Evolutionary conservation across 2,888 invertebrate genomes (phyloP), one percentile per base, ranked within the genome.

Genomic region (Trissolcus brochymenae): DNA sequence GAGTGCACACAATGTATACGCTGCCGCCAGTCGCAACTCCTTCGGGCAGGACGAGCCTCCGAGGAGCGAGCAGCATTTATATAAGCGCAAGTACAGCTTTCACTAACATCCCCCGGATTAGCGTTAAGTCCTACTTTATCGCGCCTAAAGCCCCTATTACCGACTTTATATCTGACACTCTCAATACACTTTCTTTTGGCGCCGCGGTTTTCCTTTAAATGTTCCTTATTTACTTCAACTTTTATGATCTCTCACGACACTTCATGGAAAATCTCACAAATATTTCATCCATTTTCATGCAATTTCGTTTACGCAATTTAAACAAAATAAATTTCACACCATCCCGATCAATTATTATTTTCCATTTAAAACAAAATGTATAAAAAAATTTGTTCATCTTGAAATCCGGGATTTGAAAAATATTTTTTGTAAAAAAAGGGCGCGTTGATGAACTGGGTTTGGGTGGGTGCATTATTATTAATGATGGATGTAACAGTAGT

Each of bases 71-170:
- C 19, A 29, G 61, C 72, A 62, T 68, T 57, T 59, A 46, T 72
- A 61, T 61, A 76, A 59, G 60, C 61, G 61, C 66, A 70, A 64
- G 62, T 76, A 76, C 70, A 54, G 73, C 67, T 74, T 74, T 74
- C 71, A 43, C 60, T 56, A 71, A 71, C 65, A 62, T 65, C 57
- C 61, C 62, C 51, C 76, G 80, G 81, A 84, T 85, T 85, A 85
- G 64, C 81, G 71, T 49, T 83, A 84, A 84, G 84, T 83, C 79
- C 73, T 78, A 81, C 80, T 82, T 84, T 84, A 85, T 84, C 83
- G 83, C 83, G 81, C 80, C 80, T 83, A 80, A 82, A 84, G 84
- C 83, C 60, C 61, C 80, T 59, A 76, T 80, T 83, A 84, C 78
- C 29, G 71, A 78, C 71, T 76, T 75, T 68, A 51, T 65, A 66